These are phyloP conservation scores for Chaetops frenatus DNA, from an alignment of 2,113 vertebrate genomes.

Conservation along the genomic window DNA sequence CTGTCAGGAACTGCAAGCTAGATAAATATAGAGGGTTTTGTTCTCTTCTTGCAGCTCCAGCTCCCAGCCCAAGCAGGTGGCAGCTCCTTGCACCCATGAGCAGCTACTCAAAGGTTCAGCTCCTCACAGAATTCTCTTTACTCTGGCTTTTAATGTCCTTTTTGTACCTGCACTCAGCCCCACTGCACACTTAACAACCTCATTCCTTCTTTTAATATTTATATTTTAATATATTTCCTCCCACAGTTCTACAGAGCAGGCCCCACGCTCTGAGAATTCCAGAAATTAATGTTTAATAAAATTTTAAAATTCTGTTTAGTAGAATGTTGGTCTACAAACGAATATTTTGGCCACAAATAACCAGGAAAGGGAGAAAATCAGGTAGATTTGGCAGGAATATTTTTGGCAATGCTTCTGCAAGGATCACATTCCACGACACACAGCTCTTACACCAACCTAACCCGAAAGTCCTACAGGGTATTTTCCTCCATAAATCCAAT, in stretches of 20 bases:
- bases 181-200: not conserved
- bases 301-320: too few relatives aligned
- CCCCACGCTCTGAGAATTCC: not conserved
- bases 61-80: not conserved
- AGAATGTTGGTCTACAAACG: not conserved
- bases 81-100: not conserved
- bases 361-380: not conserved
- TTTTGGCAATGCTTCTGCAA: not conserved
- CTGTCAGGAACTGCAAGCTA: not conserved
- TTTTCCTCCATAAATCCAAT: conserved; percentile 28
- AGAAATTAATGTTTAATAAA: too few relatives aligned
- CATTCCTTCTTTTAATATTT: not conserved
- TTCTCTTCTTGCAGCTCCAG: not conserved
- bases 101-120: not conserved
- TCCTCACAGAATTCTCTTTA: not conserved
- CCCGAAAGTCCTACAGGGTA: not conserved
- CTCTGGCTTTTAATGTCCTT: not conserved
- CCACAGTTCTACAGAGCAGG: not conserved
- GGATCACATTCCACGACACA: not conserved
- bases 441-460: not conserved
- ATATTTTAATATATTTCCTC: not conserved
- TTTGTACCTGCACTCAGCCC: not conserved
- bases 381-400: not conserved
- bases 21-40: not conserved
- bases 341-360: not conserved